phyloP scores from a whole-genome alignment of 2,113 vertebrate genomes.

The Machaerirhynchus nigripectus region DNA sequence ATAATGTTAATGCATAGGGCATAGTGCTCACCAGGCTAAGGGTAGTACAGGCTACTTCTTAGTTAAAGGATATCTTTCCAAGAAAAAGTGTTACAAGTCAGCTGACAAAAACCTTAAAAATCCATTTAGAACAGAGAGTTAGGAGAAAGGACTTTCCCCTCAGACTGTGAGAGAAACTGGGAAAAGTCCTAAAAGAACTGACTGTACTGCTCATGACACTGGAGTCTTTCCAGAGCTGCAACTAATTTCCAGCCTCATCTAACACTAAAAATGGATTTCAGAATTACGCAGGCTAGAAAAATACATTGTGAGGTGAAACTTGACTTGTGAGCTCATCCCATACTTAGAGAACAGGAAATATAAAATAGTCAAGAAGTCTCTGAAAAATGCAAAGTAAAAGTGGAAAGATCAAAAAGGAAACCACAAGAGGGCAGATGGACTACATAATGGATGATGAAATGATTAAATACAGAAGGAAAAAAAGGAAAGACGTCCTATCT shows the following conservation, averaged over 20 bases:
- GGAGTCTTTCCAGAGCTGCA: conserved; percentile 10
- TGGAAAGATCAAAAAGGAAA: conserved; percentile 65
- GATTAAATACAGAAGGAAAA: conserved; percentile 12
- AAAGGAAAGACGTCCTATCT: conserved; percentile 6
- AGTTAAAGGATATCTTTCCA: not conserved
- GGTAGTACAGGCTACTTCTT: not conserved
- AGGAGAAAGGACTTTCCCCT: not conserved
- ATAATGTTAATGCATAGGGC: not conserved
- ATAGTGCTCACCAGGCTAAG: not conserved
- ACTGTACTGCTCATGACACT: not conserved
- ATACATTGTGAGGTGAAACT: conserved; percentile 2
- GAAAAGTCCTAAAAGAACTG: not conserved
- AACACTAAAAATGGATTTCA: conserved; percentile 32
- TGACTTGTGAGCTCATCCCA: conserved; percentile 35
- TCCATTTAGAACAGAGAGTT: not conserved
- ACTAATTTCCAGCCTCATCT: not conserved
- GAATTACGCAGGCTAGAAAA: conserved; percentile 38
- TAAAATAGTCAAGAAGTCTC: conserved; percentile 42
- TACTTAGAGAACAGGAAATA: conserved; percentile 34
- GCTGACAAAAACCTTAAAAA: not conserved
- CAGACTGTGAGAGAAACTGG: not conserved
- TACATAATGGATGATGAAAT: conserved; percentile 59
- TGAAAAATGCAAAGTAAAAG: conserved; percentile 51
- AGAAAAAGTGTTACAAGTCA: not conserved
- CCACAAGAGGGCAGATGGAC: conserved; percentile 64